These are phyloP conservation scores for Nycticryphes semicollaris DNA, from an alignment of 2,113 vertebrate species.

Conservation along the genomic window DNA sequence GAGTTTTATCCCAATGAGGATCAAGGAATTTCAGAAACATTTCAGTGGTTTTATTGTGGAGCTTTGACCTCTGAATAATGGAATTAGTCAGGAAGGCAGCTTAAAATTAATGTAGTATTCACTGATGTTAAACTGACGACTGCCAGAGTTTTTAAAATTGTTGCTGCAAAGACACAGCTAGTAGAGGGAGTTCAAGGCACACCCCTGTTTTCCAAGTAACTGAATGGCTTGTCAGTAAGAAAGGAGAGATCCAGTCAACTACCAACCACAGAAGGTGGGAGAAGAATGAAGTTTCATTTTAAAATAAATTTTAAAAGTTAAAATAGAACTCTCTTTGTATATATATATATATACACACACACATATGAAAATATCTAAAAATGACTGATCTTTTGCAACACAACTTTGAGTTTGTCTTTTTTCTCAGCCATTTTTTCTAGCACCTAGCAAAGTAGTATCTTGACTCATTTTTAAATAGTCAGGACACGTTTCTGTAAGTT, in stretches of 20 bases:
- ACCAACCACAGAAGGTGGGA: neutral
- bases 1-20: neutral
- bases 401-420: neutral
- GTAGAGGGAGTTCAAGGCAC: neutral
- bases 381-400: neutral
- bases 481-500: neutral
- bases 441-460: neutral
- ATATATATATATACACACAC: neutral
- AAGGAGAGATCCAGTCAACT: neutral
- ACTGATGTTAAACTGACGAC: neutral
- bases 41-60: neutral
- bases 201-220: neutral
- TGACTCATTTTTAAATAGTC: neutral
- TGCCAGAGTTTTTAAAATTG: neutral
- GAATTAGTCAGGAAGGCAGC: neutral
- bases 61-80: neutral
- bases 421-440: neutral
- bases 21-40: neutral
- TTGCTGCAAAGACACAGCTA: neutral
- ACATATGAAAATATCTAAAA: neutral
- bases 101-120: neutral
- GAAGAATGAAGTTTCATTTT: neutral
- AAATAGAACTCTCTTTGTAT: neutral
- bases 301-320: neutral
- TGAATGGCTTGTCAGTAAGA: neutral